A percentile compares a stretch with the other conserved stretches of the same genome.
phyloP scores from a whole-genome alignment of 2,888 invertebrate species.

The Apodemia duryi region DNA sequence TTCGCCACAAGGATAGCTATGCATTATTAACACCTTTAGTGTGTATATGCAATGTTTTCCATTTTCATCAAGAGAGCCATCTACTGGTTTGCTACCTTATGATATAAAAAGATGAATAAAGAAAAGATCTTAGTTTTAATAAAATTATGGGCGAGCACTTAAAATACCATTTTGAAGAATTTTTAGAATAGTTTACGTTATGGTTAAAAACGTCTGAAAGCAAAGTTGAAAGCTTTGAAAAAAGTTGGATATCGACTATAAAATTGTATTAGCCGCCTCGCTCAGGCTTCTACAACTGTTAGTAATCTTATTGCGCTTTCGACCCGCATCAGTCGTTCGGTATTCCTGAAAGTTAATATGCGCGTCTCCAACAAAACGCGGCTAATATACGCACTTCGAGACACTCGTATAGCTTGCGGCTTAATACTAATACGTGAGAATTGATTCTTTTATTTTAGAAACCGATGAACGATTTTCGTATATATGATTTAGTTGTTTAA shows the following conservation, averaged over 20 bases:
- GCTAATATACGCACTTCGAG: constrained; percentile 41
- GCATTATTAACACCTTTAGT: too few relatives aligned
- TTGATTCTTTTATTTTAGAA: too few relatives aligned
- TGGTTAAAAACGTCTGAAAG: constrained; percentile 16
- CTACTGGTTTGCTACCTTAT: too few relatives aligned
- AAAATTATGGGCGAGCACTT: too few relatives aligned
- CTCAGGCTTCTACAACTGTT: constrained; percentile 54
- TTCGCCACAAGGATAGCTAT: too few relatives aligned
- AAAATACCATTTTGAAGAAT: background rate
- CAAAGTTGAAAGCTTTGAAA: constrained; percentile 31
- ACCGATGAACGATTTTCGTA: too few relatives aligned
- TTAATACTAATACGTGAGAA: constrained; percentile 26
- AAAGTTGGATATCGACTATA: constrained; percentile 52
- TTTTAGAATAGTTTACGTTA: background rate
- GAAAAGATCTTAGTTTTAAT: too few relatives aligned
- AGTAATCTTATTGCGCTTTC: constrained; percentile 69
- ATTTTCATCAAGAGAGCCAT: too few relatives aligned
- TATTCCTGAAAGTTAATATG: constrained; percentile 56
- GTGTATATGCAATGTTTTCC: too few relatives aligned
- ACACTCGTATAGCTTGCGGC: constrained; percentile 35
- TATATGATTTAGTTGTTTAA: too few relatives aligned
- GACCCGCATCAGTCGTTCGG: constrained; percentile 54
- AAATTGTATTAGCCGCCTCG: constrained; percentile 60
- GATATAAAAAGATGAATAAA: too few relatives aligned
- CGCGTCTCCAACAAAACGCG: constrained; percentile 46